A percentile compares a stretch with the other conserved stretches of the same genome.
These are phyloP conservation scores for Piprites chloris DNA, from an alignment of 2,113 vertebrate species.

Conservation along the genomic window DNA sequence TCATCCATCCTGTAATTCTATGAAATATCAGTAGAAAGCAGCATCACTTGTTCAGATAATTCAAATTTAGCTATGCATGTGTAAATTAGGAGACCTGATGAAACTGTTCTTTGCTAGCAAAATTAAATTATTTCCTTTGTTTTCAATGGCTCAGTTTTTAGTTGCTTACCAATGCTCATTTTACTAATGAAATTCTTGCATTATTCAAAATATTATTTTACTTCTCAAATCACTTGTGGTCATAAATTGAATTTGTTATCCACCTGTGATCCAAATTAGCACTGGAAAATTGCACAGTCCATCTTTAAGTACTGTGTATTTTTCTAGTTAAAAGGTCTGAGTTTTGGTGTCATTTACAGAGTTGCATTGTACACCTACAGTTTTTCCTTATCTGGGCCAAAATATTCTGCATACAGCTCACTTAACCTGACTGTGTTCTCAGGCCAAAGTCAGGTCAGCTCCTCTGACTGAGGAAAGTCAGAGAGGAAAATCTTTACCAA, in stretches of 20 bases:
- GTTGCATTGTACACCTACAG: rapidly evolving
- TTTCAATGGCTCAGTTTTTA: not conserved
- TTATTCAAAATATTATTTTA: not conserved
- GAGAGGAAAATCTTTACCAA: not conserved
- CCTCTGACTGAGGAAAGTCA: not conserved
- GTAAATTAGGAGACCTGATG: not conserved
- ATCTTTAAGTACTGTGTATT: not conserved
- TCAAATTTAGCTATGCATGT: not conserved
- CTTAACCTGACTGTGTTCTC: not conserved
- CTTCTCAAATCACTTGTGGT: not conserved
- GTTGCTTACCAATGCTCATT: not conserved
- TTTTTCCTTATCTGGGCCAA: not conserved
- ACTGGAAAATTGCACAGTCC: not conserved
- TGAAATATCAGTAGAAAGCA: not conserved
- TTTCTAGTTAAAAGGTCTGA: not conserved
- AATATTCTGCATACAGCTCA: not conserved
- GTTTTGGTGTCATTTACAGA: not conserved
- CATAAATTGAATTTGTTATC: not conserved
- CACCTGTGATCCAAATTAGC: not conserved
- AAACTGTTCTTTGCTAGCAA: not conserved
- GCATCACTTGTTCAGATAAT: not conserved
- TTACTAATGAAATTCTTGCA: not conserved
- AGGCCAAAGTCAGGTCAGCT: too few relatives aligned
- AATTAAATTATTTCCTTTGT: not conserved
- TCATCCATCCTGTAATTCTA: not conserved